phyloP scores from a whole-genome alignment of 2,113 vertebrate species.

The Ailurus styani region DNA sequence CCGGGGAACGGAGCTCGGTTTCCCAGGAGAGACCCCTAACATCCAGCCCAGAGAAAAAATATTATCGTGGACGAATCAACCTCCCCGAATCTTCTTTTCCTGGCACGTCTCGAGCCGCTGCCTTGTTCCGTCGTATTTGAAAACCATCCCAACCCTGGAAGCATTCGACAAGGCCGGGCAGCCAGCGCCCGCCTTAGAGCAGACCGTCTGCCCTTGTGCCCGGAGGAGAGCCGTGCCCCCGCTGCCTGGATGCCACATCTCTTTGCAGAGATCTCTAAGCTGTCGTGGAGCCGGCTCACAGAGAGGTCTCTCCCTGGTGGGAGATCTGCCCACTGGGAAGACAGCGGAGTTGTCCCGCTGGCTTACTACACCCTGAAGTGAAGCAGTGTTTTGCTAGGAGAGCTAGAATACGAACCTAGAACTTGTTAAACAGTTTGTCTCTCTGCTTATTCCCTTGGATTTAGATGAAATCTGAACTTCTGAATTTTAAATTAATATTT shows the following conservation, averaged over 20 bases:
- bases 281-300: neutral
- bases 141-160: neutral
- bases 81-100: neutral
- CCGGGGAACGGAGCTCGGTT: neutral
- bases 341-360: neutral
- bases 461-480: slow-evolving; percentile 68
- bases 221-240: neutral
- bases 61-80: neutral
- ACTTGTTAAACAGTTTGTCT: slow-evolving; percentile 42
- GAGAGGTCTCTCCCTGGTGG: neutral
- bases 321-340: neutral
- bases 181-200: neutral
- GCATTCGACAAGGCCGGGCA: neutral
- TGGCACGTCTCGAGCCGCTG: neutral
- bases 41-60: neutral
- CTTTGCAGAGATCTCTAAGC: neutral
- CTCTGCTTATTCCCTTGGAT: slow-evolving; percentile 19
- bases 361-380: neutral
- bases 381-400: neutral
- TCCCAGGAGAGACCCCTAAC: neutral
- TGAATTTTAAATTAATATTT: slow-evolving; percentile 79
- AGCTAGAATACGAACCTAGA: slow-evolving; percentile 42
- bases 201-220: neutral
- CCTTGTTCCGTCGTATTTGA: neutral
- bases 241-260: neutral